Percentiles rank a stretch among this genome's conserved stretches.
Conservation (phyloP, 1,140 invertebrate genomes). For the Platyura marginata region DNA sequence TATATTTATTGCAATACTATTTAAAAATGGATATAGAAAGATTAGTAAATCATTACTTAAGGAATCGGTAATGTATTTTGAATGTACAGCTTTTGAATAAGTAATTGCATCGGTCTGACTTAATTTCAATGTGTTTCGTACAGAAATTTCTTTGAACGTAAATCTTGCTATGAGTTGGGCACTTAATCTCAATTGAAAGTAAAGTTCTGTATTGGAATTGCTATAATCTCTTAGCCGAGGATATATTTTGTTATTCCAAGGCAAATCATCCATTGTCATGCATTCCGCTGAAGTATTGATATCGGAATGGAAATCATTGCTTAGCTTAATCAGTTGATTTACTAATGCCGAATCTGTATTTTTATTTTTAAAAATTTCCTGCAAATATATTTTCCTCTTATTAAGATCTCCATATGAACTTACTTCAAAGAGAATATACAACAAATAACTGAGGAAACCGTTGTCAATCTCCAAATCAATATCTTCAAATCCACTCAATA, state of each 20-base stretch:
- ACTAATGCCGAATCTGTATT: background rate
- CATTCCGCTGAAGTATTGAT: background rate
- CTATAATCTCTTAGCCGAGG: constrained; percentile 16
- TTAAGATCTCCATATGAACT: constrained; percentile 1
- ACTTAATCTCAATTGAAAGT: constrained; percentile 3
- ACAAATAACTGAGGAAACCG: background rate
- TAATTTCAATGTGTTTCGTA: constrained; percentile 2
- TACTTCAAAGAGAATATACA: background rate
- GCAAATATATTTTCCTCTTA: background rate
- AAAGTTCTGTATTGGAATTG: background rate
- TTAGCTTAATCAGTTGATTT: background rate
- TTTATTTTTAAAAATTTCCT: background rate
- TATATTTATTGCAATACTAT: background rate
- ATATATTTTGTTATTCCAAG: constrained; percentile 18
- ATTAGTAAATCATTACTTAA: constrained; percentile 13
- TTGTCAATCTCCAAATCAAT: too few species aligned
- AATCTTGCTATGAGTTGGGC: constrained; percentile 10
- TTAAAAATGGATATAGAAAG: constrained; percentile 9
- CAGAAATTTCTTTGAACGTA: constrained; percentile 9
- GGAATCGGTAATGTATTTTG: constrained; percentile 9
- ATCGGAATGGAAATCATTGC: background rate
- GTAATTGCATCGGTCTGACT: constrained; percentile 11
- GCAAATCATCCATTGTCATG: too few species aligned
- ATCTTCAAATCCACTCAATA: too few species aligned
- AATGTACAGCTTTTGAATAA: constrained; percentile 16